Evolutionary conservation across 2,113 vertebrate species (phyloP).

Genomic region (Sakesphorus luctuosus): DNA sequence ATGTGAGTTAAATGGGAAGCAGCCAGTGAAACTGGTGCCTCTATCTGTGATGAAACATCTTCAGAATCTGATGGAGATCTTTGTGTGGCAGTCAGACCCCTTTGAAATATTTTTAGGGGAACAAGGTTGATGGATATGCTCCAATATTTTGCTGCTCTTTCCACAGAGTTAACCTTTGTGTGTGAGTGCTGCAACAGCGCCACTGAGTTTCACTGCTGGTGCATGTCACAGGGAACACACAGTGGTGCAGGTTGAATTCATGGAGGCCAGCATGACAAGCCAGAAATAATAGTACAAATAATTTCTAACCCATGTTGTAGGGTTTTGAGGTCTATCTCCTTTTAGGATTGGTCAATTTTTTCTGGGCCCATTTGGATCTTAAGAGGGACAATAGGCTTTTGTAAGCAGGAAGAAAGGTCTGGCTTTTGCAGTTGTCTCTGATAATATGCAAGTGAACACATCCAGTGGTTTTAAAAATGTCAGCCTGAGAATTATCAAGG

Average conservation of each 20-base stretch:
- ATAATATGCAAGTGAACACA: background rate
- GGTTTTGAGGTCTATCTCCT: background rate
- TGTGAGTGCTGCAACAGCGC: background rate
- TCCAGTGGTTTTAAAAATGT: background rate
- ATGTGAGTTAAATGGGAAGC: background rate
- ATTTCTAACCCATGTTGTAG: background rate
- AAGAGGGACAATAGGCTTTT: background rate
- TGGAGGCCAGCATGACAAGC: background rate
- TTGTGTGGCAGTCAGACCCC: background rate
- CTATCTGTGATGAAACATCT: background rate
- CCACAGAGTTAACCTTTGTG: background rate
- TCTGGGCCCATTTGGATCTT: background rate
- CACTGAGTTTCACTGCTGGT: rapidly evolving
- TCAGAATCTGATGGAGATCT: background rate
- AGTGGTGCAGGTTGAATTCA: background rate
- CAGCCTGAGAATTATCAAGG: constrained; percentile 9
- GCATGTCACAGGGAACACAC: background rate
- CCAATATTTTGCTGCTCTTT: background rate
- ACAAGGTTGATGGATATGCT: background rate
- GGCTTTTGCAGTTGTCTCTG: background rate
- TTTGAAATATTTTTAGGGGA: background rate
- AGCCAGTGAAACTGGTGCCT: background rate
- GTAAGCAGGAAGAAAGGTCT: background rate
- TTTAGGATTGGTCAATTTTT: background rate
- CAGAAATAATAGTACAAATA: background rate